Base-by-base conservation (phyloP, 2,888 invertebrate species). In the Diadegma fenestrale region DNA sequence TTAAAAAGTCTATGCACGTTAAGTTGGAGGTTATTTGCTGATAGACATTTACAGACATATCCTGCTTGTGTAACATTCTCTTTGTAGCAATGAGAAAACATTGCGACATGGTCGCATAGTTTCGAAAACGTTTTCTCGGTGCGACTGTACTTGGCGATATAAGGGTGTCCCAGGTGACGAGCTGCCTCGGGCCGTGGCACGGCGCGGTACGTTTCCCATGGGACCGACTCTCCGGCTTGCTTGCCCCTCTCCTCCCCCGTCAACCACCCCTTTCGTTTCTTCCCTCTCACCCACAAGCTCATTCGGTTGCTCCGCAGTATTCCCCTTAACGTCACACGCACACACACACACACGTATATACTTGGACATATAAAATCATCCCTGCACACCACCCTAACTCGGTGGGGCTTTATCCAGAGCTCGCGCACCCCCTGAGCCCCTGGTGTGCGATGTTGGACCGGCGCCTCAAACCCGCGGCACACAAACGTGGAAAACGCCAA, bases 121-220 rank as follows among this genome's bases (percentile, higher is more conserved):
- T 88, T 89, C 88, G 89, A 89, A 90, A 89, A 88, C 88, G 90
- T 88, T 91, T 92, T 92, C 91, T 92, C 89, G 90, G 88, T 87
- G 89, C 89, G 92, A 92, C 92, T 92, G 92, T 92, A 92, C 92
- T 91, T 88, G 90, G 89, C 92, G 92, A 92, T 92, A 92, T 92
- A 92, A 92, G 92, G 91, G 89, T 91, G 92, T 92, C 92, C 92
- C 92, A 92, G 91, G 92, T 92, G 92, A 92, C 92, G 92, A 92
- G 92, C 91, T 91, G 92, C 92, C 92, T 92, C 92, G 91, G 91
- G 92, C 91, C 92, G 89, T 91, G 92, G 90, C 92, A 90, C 90
- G 89, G 92, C 91, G 85, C 85, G 90, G 91, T 92, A 92, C 92
- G 91, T 89, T 90, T 90, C 92, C 91, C 92, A 54, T 88, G 92